Conservation (phyloP, 2,797 vertebrate species). For the Loris lydekkerianus region DNA sequence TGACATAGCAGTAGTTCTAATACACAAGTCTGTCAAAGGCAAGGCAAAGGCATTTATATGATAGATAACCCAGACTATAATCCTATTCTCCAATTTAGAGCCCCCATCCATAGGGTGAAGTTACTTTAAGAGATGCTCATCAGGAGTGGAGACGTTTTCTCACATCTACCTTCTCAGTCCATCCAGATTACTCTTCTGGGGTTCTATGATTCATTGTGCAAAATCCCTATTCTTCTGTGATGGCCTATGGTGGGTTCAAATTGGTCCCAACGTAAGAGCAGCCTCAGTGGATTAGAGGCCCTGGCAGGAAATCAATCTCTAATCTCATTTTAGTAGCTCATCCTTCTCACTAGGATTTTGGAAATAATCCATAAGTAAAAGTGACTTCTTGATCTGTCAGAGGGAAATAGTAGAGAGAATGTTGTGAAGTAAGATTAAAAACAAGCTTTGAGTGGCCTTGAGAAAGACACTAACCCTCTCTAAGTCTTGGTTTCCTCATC, state of each 20-base stretch:
- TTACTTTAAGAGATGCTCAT: not conserved
- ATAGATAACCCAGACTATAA: not conserved
- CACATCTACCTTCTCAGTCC: slow-evolving; percentile 20
- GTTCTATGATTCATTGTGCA: not conserved
- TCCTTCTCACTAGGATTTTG: slow-evolving; percentile 69
- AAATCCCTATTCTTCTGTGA: slow-evolving; percentile 31
- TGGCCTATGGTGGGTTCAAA: not conserved
- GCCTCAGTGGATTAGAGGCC: slow-evolving; percentile 59
- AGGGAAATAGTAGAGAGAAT: not conserved
- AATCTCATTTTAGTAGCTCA: slow-evolving; percentile 74
- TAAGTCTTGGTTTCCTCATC: slow-evolving; percentile 22
- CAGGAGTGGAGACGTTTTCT: not conserved
- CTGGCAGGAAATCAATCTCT: slow-evolving; percentile 71
- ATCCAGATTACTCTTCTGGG: not conserved
- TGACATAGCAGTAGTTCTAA: not conserved
- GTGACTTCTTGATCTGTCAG: slow-evolving; percentile 61
- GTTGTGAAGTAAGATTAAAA: not conserved
- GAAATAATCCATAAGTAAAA: slow-evolving; percentile 71
- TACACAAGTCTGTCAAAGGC: not conserved
- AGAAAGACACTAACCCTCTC: not conserved
- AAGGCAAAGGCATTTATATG: slow-evolving; percentile 6
- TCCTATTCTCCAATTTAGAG: not conserved
- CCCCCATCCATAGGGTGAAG: not conserved
- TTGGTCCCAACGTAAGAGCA: slow-evolving; percentile 3
- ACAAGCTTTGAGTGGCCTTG: not conserved